phyloP scores from a whole-genome alignment of 2,888 invertebrate species.

The Athalia rosae region DNA sequence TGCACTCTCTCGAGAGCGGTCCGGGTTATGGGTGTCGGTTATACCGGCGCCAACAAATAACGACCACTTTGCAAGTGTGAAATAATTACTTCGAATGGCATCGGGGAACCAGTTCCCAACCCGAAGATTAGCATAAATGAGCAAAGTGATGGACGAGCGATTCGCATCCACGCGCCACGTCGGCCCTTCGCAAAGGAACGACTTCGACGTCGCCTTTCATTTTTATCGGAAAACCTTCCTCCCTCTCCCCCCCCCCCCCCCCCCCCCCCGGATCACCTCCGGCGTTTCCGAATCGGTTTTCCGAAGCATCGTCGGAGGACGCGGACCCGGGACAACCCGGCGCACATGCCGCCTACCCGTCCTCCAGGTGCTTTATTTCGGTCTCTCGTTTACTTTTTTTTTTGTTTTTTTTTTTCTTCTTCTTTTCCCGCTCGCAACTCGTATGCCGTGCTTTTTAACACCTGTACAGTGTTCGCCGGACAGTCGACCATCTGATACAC shows the following conservation, averaged over 20 bases:
- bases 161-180: constrained; percentile 37
- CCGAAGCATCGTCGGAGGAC: too few species aligned
- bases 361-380: neutral
- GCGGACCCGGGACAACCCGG: too few species aligned
- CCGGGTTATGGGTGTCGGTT: constrained; percentile 48
- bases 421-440: neutral
- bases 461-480: too few species aligned
- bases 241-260: too few species aligned
- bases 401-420: neutral
- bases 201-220: constrained; percentile 11
- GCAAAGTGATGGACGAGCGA: constrained; percentile 68
- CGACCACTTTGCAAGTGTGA: constrained; percentile 69
- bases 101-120: constrained; percentile 65
- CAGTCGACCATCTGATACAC: too few species aligned
- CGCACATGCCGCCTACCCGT: too few species aligned
- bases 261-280: too few species aligned
- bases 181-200: constrained; percentile 5
- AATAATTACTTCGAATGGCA: constrained; percentile 69
- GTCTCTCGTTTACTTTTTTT: neutral
- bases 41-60: constrained; percentile 62
- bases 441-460: too few species aligned
- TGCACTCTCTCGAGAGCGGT: constrained; percentile 20
- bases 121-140: constrained; percentile 68
- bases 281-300: too few species aligned
- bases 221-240: neutral